Evolutionary conservation across 2,888 invertebrate genomes (phyloP), one percentile per base, ranked within the genome.

Genomic region (Melikaiella ostensackeni): DNA sequence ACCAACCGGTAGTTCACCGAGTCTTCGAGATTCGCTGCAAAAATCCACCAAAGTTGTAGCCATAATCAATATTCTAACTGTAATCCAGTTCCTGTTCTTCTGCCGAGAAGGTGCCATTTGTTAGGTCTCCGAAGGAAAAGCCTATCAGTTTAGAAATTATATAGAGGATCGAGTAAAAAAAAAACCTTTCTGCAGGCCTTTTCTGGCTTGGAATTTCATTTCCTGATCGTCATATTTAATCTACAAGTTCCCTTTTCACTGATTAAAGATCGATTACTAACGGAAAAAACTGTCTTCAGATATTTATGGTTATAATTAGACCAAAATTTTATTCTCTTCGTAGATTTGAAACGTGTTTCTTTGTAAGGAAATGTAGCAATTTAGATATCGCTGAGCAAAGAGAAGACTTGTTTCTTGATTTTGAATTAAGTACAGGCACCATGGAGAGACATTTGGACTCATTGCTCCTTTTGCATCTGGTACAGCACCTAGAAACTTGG

Each of bases 1-100:
- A 50, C 70, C 50, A 70, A 70, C 50, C 70, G 70, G 70, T 70
- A 50, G 70, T 70, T 70, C 70, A 70, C 70, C 70, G n/a, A 27
- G 30, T 70, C 70, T 50, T 70, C 30, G 19, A 46, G 19, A 11
- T 19, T 8, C 16, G 16, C n/a, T n/a, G n/a, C 19, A 50, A 70
- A 70, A 70, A 27, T 30, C 13, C 30, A 16, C 16, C 59, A 59
- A 27, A 59, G 59, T 59, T 59, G 24, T 33, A 27, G 11, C 8
- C 9, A n/a, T 70, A 55, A 30, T 70, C 30, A 50, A 70, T 46
- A 50, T 9, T 64, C 64, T 50, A 70, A 70, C 50, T 70, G 70
- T 70, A 70, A n/a, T 46, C n/a, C 50, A 70, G 70, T 70, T 70
- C 70, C 70, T 70, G 70, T 50, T 70, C 70, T 50, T 70, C 27